Conservation (phyloP, 2,113 vertebrate species). For the Jacana jacana region DNA sequence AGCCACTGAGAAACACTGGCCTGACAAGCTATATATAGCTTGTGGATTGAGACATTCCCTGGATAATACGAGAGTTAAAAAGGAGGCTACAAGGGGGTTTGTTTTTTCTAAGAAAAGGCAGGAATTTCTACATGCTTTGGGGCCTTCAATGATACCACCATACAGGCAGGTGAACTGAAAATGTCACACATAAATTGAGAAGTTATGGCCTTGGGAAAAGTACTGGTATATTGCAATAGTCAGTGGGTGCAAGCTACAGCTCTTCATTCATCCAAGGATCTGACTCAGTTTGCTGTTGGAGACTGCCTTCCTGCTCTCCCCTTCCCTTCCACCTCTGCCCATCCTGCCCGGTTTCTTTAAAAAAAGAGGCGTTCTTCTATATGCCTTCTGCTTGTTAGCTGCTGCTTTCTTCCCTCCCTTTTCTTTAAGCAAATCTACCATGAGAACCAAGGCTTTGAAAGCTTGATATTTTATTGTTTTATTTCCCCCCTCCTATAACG, state of each 20-base stretch:
- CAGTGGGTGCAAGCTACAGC: not conserved
- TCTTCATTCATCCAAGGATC: not conserved
- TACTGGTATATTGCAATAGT: not conserved
- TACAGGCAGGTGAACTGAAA: not conserved
- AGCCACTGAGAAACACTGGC: not conserved
- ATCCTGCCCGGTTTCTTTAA: not conserved
- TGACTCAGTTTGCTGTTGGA: not conserved
- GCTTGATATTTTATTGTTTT: not conserved
- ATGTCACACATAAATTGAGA: not conserved
- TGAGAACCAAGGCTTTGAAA: not conserved
- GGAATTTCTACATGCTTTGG: not conserved
- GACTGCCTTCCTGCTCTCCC: not conserved
- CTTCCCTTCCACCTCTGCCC: not conserved
- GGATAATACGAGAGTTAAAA: not conserved
- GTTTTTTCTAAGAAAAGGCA: not conserved
- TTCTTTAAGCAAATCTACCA: not conserved
- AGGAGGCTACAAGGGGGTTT: not conserved
- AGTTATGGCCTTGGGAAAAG: not conserved
- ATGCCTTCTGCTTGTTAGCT: not conserved
- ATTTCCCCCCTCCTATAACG: not conserved
- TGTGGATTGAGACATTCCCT: not conserved
- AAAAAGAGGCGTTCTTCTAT: not conserved
- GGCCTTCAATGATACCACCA: not conserved
- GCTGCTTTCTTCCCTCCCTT: not conserved
- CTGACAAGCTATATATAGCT: not conserved